Conservation (phyloP, 2,797 vertebrate genomes). For the Scolopax rusticola region DNA sequence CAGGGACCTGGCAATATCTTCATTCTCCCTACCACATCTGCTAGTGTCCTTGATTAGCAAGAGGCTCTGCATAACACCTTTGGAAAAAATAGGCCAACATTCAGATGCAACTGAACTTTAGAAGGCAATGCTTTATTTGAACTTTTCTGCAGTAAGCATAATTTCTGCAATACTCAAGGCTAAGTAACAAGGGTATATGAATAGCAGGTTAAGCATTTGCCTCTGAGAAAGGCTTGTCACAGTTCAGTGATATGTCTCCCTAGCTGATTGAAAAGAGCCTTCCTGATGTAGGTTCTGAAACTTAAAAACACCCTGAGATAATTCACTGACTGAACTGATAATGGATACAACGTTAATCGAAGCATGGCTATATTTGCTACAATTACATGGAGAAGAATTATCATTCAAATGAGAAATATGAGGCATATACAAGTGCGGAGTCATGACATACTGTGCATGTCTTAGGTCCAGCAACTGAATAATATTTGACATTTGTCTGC, state of each 20-base stretch:
- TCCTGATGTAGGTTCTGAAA: background rate
- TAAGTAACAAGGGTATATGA: background rate
- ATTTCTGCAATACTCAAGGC: background rate
- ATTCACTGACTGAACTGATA: background rate
- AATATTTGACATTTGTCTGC: slow-evolving; percentile 16
- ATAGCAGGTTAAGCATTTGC: background rate
- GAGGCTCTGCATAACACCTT: background rate
- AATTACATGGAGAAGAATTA: slow-evolving; percentile 5
- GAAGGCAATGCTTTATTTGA: background rate
- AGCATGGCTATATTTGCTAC: background rate
- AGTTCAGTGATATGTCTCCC: background rate
- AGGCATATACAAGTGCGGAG: background rate
- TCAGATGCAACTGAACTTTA: background rate
- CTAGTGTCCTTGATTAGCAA: background rate
- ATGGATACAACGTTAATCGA: background rate
- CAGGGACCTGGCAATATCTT: background rate
- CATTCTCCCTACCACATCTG: background rate
- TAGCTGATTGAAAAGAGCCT: background rate
- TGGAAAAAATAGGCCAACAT: background rate
- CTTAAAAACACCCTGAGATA: background rate
- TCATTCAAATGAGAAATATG: background rate
- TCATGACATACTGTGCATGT: slow-evolving; percentile 1
- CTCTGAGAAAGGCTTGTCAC: background rate
- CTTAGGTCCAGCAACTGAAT: background rate
- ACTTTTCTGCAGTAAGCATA: background rate